phyloP scores from a whole-genome alignment of 92 coral and sea anemone species.

The Ricordea florida region DNA sequence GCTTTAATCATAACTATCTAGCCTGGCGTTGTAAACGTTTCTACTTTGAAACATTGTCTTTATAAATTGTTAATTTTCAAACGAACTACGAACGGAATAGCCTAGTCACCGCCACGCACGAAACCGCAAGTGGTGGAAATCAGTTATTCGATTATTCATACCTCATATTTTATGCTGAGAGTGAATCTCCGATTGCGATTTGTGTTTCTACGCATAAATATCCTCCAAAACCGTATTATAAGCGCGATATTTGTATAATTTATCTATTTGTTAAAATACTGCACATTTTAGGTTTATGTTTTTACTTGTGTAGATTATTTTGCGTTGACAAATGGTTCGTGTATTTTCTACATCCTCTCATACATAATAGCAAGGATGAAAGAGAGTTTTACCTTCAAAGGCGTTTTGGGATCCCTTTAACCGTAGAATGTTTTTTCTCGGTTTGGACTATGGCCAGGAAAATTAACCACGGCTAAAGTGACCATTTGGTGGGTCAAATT shows the following conservation, averaged over 20 bases:
- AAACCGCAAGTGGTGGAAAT: constrained; percentile 6
- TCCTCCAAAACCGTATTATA: background rate
- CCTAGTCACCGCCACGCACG: constrained; percentile 8
- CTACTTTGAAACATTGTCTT: background rate
- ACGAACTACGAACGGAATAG: background rate
- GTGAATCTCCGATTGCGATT: constrained; percentile 16
- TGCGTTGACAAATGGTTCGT: too few relatives aligned
- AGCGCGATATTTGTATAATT: constrained; percentile 1
- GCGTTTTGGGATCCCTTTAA: background rate
- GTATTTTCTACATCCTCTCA: too few relatives aligned
- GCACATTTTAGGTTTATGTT: too few relatives aligned
- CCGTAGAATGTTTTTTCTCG: background rate
- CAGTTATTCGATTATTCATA: constrained; percentile 23
- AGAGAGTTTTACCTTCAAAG: too few relatives aligned
- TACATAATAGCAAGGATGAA: too few relatives aligned
- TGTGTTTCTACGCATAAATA: background rate
- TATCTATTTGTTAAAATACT: background rate
- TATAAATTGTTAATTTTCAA: background rate
- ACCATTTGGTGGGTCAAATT: constrained; percentile 27
- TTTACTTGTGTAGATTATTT: too few relatives aligned
- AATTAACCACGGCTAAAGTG: constrained; percentile 6
- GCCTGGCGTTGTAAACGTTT: constrained; percentile 7
- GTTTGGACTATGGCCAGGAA: background rate
- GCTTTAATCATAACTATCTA: constrained; percentile 15
- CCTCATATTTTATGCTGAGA: constrained; percentile 12